Conservation (phyloP, 2,888 invertebrate species). For the Petrolisthes manimaculis region DNA sequence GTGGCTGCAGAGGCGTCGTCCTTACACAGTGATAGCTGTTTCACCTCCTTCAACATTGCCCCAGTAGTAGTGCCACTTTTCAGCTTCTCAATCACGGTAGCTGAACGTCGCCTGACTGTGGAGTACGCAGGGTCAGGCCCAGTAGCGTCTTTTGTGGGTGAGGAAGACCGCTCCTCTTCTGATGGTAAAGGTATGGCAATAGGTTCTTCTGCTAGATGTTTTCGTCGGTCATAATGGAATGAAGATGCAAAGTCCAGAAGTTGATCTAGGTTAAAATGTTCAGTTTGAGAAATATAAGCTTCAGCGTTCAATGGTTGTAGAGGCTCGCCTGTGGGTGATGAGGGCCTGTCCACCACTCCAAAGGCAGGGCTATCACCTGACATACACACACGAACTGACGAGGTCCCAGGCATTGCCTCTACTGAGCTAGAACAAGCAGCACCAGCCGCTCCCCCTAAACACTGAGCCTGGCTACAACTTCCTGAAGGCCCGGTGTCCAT, state of each 20-base stretch:
- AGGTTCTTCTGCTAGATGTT: conserved; percentile 56
- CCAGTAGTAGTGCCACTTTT: conserved; percentile 45
- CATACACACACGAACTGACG: conserved; percentile 51
- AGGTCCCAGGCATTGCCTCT: conserved; percentile 38
- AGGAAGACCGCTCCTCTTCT: conserved; percentile 42
- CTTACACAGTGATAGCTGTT: conserved; percentile 52
- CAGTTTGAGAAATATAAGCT: conserved; percentile 58
- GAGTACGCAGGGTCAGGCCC: conserved; percentile 60
- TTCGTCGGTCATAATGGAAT: conserved; percentile 66
- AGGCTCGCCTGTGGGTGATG: conserved; percentile 30
- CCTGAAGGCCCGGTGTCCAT: conserved; percentile 38
- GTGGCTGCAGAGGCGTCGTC: conserved; percentile 38
- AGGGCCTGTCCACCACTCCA: conserved; percentile 30
- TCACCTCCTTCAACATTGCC: conserved; percentile 61
- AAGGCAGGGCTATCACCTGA: conserved; percentile 36
- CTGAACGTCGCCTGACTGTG: conserved; percentile 64
- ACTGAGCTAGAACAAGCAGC: conserved; percentile 39
- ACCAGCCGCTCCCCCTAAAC: conserved; percentile 15
- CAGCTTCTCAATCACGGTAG: conserved; percentile 66
- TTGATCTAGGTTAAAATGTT: conserved; percentile 67
- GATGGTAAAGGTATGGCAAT: conserved; percentile 50
- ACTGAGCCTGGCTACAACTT: conserved; percentile 52
- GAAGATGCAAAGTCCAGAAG: conserved; percentile 67
- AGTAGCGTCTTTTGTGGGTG: conserved; percentile 46
- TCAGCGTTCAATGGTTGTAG: conserved; percentile 48